Conservation (phyloP, 2,113 vertebrate genomes). For the Myotis lucifugus region DNA sequence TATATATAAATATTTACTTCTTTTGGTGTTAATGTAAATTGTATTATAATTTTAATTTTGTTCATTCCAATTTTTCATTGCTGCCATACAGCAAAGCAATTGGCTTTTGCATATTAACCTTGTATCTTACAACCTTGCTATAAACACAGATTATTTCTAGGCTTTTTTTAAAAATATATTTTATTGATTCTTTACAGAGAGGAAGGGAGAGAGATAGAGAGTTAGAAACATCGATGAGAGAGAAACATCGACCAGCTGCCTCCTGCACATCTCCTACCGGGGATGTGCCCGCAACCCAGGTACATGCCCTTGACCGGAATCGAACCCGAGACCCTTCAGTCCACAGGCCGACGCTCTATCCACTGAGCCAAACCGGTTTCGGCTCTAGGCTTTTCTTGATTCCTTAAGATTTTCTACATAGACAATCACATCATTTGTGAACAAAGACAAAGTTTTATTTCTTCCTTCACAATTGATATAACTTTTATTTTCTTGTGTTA, state of each 20-base stretch:
- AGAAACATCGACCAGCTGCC: too few species aligned
- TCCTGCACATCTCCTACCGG: too few species aligned
- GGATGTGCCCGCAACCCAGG: too few species aligned
- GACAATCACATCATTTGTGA: background rate
- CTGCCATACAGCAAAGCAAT: background rate
- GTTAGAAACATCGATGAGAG: too few species aligned
- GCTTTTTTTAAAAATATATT: background rate
- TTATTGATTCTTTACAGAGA: too few species aligned
- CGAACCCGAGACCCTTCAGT: too few species aligned
- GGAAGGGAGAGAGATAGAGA: too few species aligned
- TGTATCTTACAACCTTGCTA: background rate
- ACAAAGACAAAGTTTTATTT: background rate
- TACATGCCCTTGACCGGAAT: too few species aligned
- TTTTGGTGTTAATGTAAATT: background rate
- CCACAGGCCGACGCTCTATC: too few species aligned
- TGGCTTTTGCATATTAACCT: background rate
- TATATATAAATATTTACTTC: background rate
- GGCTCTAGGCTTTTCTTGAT: background rate
- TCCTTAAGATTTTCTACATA: background rate
- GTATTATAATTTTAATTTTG: background rate
- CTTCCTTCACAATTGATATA: background rate
- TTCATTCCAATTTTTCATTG: background rate
- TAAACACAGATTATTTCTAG: background rate
- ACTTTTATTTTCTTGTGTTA: background rate
- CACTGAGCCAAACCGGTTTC: too few species aligned